Base-by-base conservation (phyloP, 1,140 invertebrate species). In the Pomacea maculata region DNA sequence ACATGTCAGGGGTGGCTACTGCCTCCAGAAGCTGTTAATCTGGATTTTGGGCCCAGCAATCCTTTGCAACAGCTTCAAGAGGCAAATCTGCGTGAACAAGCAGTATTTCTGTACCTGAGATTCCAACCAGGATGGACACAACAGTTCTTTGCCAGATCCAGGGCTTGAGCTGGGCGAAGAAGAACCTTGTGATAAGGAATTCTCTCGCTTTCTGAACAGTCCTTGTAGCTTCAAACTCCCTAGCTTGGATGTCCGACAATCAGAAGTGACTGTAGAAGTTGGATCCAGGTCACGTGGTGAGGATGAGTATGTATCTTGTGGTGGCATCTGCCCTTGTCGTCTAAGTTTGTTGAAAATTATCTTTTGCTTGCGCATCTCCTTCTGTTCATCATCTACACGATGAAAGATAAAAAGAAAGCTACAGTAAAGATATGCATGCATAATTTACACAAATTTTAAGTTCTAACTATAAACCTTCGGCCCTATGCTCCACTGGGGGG, bases 291-390 rank as follows among this genome's bases (percentile, higher is more conserved):
- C 82, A 34, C 75, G 65, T 25, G 76, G 74, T 6, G 87, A 84
- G 14, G 78, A 83, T 52, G 84, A 78, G 72, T 85, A 86, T 0
- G 83, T 84, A 21, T 89, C 88, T 63, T 89, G 85, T 4, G 85
- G 84, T 21, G 87, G 84, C 25, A 86, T 34, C 25, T 86, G 83
- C 3, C 89, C 88, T 79, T 87, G 85, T 55, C 88, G 85, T 15
- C 87, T 85, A 64, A 95, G 93, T 78, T 96, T 93, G 88, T 99
- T 99, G 86, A 95, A 95, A 88, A 97, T 95, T 79, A 98, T 97
- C 91, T 98, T 98, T 78, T 95, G 93, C 79, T 96, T 93, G 86
- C 99, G 98, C 54, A 95, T 92, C 15, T 95, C 94, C 89, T 98
- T 97, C 85, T 98, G 97, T 86, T 98, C 95, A 67, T 89, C 88